Evolutionary conservation across 2,797 vertebrate genomes (phyloP), one percentile per base, ranked within the genome.

Genomic region (Acanthurus tractus): DNA sequence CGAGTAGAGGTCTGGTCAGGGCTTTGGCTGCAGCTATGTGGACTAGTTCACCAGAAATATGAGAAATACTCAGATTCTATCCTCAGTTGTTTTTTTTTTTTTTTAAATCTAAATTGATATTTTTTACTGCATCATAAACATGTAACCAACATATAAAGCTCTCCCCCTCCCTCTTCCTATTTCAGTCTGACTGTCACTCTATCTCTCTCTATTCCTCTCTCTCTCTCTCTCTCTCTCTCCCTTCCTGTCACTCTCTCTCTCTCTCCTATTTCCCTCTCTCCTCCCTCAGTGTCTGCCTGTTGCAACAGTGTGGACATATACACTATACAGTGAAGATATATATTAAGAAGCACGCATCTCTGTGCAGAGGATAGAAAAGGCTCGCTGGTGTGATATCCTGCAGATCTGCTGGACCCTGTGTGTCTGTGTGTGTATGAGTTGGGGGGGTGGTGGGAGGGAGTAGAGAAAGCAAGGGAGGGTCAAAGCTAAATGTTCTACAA

Each of bases 401-500:
- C 91, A 92, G 93, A 95, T 95, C 93, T 95, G 89, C 94, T 93
- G 93, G 94, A 95, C 93, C 90, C 88, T 86, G 84, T 89, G 87
- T 90, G 83, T 86, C 78, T 86, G 76, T 87, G 82, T 90, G 89
- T 88, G 81, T 74, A 78, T 80, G 82, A 82, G 87, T 88, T 82
- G 78, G 63, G 72, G 74, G 83, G 76, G 73, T 65, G 70, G 87
- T 88, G 88, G 90, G 93, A 93, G 96, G 96, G 95, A 96, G 95
- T 93, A 95, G 84, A 90, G 93, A 95, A 96, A 94, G 95, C 95
- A 96, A 96, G 96, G 96, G 96, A 97, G 97, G 97, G 97, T 97
- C 97, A 97, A 95, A 97, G 96, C 96, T 97, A 96, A 96, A 95
- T 94, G 96, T 96, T 96, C 95, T 96, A 95, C 97, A 96, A 96